These are phyloP conservation scores for Drosophila ambigua DNA, from an alignment of 1,140 invertebrate genomes.

Conservation along the genomic window DNA sequence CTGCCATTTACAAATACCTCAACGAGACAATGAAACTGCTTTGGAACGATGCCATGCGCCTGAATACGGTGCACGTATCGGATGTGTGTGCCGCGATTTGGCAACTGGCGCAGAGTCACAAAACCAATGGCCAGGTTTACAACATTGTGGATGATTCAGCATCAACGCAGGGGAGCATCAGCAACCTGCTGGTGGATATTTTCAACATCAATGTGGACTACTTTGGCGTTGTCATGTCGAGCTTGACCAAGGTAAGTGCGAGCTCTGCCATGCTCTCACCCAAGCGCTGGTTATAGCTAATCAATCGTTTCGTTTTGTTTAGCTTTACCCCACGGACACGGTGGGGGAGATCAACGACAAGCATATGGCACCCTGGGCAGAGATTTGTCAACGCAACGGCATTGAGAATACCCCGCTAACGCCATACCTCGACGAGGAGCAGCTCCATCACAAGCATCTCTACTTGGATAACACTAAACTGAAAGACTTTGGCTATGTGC, in stretches of 20 bases:
- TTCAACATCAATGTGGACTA: slow-evolving; percentile 95
- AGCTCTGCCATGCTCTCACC: neutral
- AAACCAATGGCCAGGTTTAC: slow-evolving; percentile 88
- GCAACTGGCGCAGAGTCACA: slow-evolving; percentile 84
- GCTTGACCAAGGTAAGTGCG: slow-evolving; percentile 87
- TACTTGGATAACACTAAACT: slow-evolving; percentile 90
- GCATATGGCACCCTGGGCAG: slow-evolving; percentile 95
- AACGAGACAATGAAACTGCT: slow-evolving; percentile 95
- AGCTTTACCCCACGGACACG: slow-evolving; percentile 85
- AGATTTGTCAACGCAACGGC: slow-evolving; percentile 89
- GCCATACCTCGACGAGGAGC: slow-evolving; percentile 92
- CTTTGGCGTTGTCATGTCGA: slow-evolving; percentile 91
- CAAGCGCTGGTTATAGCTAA: neutral
- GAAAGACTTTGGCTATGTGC: slow-evolving; percentile 85
- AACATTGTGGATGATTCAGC: slow-evolving; percentile 93
- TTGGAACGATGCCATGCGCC: slow-evolving; percentile 92
- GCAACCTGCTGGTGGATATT: slow-evolving; percentile 91
- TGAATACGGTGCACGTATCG: slow-evolving; percentile 94
- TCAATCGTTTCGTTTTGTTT: slow-evolving; percentile 16
- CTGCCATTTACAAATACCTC: slow-evolving; percentile 94
- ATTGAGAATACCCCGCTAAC: slow-evolving; percentile 94
- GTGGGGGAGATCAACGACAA: slow-evolving; percentile 96
- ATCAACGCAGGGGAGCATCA: slow-evolving; percentile 93
- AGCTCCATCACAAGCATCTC: slow-evolving; percentile 91
- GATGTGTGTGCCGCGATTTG: slow-evolving; percentile 93